Evolutionary conservation across 1,140 invertebrate species (phyloP), one percentile per base, ranked within the genome.

Genomic region (Helicoverpa armigera): DNA sequence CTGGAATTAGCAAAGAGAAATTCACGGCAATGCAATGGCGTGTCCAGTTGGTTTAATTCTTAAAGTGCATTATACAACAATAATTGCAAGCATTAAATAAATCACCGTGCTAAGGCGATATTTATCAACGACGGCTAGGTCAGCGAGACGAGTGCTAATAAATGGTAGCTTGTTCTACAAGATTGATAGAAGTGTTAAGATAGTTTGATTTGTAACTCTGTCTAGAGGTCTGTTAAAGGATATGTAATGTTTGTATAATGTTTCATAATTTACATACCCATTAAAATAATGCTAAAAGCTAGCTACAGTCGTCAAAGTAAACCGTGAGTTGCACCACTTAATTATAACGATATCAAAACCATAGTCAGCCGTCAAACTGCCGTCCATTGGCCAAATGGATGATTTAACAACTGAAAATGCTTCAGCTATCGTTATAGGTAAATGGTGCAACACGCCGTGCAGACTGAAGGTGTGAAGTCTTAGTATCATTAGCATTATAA

Each of bases 81-180:
- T 35, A 50, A 18, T 10, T 50, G 16, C 10, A 11, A 48, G 35
- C 10, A 48, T 12, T 48, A 18, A 9, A 67, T 67, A 67, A 50
- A 67, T 67, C 63, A 50, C n/a, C 48, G 11, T 67, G 16, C 58
- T 50, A 67, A 50, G 16, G 63, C 43, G 43, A 67, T 67, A 67
- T 67, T 67, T 67, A 67, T 67, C 63, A 67, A 50, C n/a, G 63
- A 67, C 63, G 50, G 14, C 16, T 18, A 12, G 12, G 63, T 67
- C 48, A 67, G 48, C 16, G 48, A 35, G n/a, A 67, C 35, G 43
- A 48, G n/a, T 16, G n/a, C 43, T 67, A 50, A 67, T 67, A 67
- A 67, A 67, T 67, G 43, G 63, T 50, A 67, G 31, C 61, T 63
- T 35, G 35, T 65, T 65, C 29, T 50, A 50, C 35, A 67, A 67